These are phyloP conservation scores for Pteropus rufus DNA, from an alignment of 2,797 vertebrate species.

Conservation along the genomic window DNA sequence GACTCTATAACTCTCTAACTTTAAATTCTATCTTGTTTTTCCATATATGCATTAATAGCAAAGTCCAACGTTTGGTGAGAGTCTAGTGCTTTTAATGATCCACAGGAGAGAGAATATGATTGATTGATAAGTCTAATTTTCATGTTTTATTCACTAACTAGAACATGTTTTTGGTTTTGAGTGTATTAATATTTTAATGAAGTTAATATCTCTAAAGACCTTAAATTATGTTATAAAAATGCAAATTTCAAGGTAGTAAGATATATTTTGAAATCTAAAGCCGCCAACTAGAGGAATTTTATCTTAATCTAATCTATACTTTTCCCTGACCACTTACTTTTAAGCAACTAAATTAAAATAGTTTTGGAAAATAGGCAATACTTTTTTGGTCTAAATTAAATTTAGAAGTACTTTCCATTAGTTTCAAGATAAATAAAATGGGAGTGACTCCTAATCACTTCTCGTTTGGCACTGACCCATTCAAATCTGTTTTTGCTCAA, in stretches of 20 bases:
- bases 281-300: not conserved
- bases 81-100: not conserved
- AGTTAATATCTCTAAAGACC: not conserved
- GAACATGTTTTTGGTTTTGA: not conserved
- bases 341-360: conserved; percentile 8
- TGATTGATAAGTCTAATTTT: not conserved
- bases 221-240: not conserved
- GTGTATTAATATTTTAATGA: not conserved
- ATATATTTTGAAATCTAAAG: conserved; percentile 24
- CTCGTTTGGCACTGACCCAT: not conserved
- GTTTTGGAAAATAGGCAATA: not conserved
- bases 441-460: not conserved
- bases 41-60: not conserved
- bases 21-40: not conserved
- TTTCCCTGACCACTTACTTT: not conserved
- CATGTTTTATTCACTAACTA: not conserved
- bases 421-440: not conserved
- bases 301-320: not conserved
- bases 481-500: not conserved
- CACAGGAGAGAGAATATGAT: not conserved
- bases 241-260: not conserved
- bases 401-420: not conserved
- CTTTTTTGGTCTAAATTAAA: conserved; percentile 16
- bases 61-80: not conserved
- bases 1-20: not conserved